Evolutionary conservation across 2,888 invertebrate genomes (phyloP).

Genomic region (Tinea trinotella): DNA sequence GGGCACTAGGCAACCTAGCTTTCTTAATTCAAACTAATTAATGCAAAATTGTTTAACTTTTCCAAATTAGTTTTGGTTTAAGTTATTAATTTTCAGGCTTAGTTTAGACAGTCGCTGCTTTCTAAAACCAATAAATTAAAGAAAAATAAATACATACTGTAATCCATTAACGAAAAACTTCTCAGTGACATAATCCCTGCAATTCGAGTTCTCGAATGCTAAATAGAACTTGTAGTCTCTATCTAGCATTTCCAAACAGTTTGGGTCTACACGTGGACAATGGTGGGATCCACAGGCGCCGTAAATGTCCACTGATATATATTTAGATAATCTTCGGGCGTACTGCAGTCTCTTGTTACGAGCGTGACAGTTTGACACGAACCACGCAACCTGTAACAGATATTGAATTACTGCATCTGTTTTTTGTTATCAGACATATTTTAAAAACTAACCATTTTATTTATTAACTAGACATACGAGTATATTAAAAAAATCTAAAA

Average conservation of each 20-base stretch:
- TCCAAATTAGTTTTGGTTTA: too few relatives aligned
- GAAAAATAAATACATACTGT: conserved; percentile 70
- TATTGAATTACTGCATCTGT: too few relatives aligned
- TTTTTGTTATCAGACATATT: too few relatives aligned
- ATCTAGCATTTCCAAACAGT: conserved; percentile 92
- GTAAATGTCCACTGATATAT: conserved; percentile 92
- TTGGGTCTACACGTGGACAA: conserved; percentile 87
- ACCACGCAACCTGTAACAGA: conserved; percentile 96
- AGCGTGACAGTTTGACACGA: conserved; percentile 97
- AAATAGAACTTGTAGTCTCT: conserved; percentile 97
- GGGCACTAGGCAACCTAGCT: too few relatives aligned
- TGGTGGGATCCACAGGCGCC: conserved; percentile 89
- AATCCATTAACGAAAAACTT: conserved; percentile 97
- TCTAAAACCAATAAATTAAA: not conserved
- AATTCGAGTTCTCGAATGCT: conserved; percentile 97
- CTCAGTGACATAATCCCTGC: conserved; percentile 95
- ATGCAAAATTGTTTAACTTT: too few relatives aligned
- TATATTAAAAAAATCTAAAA: too few relatives aligned
- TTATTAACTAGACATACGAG: too few relatives aligned
- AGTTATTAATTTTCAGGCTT: too few relatives aligned
- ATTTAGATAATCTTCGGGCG: conserved; percentile 87
- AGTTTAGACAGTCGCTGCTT: too few relatives aligned
- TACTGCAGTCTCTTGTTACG: conserved; percentile 90
- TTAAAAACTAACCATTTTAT: too few relatives aligned
- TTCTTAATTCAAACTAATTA: too few relatives aligned